Conservation (phyloP, 2,888 invertebrate species). For the Ophion slaviceki region DNA sequence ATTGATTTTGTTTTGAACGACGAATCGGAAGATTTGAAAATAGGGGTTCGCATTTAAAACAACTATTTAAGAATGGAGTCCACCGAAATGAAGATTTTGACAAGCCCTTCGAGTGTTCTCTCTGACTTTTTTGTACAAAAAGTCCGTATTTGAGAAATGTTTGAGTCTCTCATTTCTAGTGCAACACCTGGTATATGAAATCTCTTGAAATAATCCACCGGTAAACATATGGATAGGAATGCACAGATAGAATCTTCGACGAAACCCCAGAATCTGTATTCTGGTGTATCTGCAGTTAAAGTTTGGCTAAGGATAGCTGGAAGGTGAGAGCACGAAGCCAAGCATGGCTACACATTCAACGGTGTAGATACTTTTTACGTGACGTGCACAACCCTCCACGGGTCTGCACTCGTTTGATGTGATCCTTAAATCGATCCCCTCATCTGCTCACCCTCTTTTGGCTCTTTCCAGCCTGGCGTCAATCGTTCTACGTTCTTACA, state of each 20-base stretch:
- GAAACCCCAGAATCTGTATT: neutral
- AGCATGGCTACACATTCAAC: conserved; percentile 37
- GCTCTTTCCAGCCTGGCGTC: conserved; percentile 6
- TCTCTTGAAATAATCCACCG: neutral
- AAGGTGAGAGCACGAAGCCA: conserved; percentile 37
- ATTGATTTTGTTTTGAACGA: neutral
- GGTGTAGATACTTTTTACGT: conserved; percentile 41
- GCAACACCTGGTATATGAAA: too few relatives aligned
- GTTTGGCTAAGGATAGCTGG: neutral
- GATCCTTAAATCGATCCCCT: neutral
- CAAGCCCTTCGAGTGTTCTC: too few relatives aligned
- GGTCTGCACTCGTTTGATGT: neutral
- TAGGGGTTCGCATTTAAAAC: neutral
- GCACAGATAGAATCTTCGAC: neutral
- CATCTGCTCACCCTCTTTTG: conserved; percentile 2
- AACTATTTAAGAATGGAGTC: too few relatives aligned
- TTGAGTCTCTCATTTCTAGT: too few relatives aligned
- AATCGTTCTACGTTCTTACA: conserved; percentile 14
- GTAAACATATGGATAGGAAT: neutral
- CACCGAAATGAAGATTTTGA: too few relatives aligned
- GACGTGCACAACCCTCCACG: conserved; percentile 13
- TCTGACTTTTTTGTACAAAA: too few relatives aligned
- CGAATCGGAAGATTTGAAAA: neutral
- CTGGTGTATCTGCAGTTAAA: neutral
- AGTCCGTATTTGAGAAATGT: too few relatives aligned